These are phyloP conservation scores for Calliopsis andreniformis DNA, from an alignment of 1,140 invertebrate genomes.

Conservation along the genomic window DNA sequence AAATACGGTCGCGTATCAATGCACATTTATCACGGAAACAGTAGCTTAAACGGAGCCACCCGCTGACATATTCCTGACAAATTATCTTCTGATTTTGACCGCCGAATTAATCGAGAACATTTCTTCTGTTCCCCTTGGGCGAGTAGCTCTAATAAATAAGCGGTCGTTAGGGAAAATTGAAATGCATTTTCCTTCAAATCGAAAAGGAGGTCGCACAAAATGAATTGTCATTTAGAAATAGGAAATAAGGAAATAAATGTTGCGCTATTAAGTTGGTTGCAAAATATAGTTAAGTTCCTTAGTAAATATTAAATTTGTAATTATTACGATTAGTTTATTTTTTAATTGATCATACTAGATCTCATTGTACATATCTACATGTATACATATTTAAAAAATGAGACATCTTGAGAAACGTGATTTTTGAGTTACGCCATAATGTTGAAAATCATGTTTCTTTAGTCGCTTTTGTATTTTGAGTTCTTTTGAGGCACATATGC, in stretches of 20 bases:
- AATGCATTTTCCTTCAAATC: constrained; percentile 1
- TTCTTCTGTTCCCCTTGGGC: constrained; percentile 1
- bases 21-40: constrained; percentile 42
- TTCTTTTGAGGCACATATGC: too few relatives aligned
- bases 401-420: too few relatives aligned
- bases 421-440: too few relatives aligned
- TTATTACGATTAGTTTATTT: too few relatives aligned
- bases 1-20: constrained; percentile 43
- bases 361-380: too few relatives aligned
- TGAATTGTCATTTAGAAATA: neutral
- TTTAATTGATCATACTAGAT: too few relatives aligned
- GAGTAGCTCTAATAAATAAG: constrained; percentile 5
- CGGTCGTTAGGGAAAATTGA: constrained; percentile 2
- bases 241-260: neutral
- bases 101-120: constrained; percentile 22
- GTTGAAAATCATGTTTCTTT: too few relatives aligned
- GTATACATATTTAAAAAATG: too few relatives aligned
- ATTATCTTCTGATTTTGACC: constrained; percentile 46
- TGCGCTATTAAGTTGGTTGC: too few relatives aligned
- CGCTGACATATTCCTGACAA: constrained; percentile 23
- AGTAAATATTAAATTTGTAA: neutral
- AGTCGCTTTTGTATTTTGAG: too few relatives aligned
- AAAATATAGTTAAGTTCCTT: neutral
- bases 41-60: constrained; percentile 26
- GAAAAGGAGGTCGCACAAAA: too few relatives aligned